Conservation (phyloP, 2,113 vertebrate species). For the Spea bombifrons region DNA sequence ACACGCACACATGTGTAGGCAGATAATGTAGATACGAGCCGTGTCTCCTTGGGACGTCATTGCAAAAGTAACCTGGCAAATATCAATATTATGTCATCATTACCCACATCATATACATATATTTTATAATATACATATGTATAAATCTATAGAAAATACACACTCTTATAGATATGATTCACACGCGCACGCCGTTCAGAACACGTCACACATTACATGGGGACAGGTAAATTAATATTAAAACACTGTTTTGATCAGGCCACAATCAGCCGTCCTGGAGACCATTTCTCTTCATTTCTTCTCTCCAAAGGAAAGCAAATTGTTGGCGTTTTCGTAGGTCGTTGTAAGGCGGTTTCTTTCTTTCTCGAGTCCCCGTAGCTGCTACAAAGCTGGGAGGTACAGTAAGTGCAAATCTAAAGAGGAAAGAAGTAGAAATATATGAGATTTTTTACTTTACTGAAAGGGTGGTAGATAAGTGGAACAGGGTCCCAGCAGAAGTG, state of each 20-base stretch:
- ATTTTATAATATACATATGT: background rate
- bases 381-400: background rate
- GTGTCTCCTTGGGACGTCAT: too few relatives aligned
- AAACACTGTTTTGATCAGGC: background rate
- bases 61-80: too few relatives aligned
- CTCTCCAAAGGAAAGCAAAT: background rate
- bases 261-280: background rate
- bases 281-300: background rate
- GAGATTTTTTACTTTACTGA: too few relatives aligned
- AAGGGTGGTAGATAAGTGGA: too few relatives aligned
- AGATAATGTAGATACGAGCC: too few relatives aligned
- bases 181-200: too few relatives aligned
- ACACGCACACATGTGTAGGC: background rate
- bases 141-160: background rate
- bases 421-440: background rate
- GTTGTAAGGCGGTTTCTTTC: background rate
- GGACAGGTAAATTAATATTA: too few relatives aligned
- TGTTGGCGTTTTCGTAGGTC: background rate
- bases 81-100: too few relatives aligned
- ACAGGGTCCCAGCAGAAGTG: too few relatives aligned
- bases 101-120: too few relatives aligned
- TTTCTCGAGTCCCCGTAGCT: background rate
- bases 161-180: background rate
- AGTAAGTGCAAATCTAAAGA: conserved; percentile 3
- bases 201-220: too few relatives aligned